phyloP scores from a whole-genome alignment of 2,888 invertebrate species.

The Eupithecia inturbata region DNA sequence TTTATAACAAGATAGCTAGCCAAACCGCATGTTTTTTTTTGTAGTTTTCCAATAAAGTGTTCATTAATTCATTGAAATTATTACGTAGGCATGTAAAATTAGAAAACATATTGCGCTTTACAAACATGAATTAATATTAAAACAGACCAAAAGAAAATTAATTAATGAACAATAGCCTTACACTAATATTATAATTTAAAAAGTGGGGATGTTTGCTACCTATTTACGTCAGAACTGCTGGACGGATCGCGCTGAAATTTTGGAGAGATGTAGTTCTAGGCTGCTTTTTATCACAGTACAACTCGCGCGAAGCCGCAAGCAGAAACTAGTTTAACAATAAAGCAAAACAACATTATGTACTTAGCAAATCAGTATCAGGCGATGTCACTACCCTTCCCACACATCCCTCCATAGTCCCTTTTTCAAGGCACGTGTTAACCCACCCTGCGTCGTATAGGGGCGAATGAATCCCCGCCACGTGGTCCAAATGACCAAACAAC shows the following conservation, averaged over 20 bases:
- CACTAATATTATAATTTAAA: no score
- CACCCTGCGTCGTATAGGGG: neutral
- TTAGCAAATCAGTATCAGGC: neutral
- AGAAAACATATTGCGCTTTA: neutral
- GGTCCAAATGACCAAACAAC: neutral
- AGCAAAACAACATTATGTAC: no score
- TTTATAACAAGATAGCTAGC: no score
- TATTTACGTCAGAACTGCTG: no score
- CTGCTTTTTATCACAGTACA: no score
- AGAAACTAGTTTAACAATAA: no score
- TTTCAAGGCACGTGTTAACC: neutral
- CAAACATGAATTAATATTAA: neutral
- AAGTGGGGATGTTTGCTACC: no score
- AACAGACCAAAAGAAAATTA: neutral
- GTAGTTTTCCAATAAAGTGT: neutral
- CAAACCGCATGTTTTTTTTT: no score
- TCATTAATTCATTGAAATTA: neutral
- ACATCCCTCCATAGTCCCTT: neutral
- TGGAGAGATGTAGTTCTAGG: no score
- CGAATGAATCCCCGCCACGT: neutral
- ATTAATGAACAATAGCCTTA: no score
- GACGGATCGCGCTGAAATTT: no score
- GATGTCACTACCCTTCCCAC: neutral
- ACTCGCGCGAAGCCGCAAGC: no score
- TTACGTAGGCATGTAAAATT: neutral